Evolutionary conservation across 2,888 invertebrate genomes (phyloP), one percentile per base, ranked within the genome.

Genomic region (Syrphus vitripennis): DNA sequence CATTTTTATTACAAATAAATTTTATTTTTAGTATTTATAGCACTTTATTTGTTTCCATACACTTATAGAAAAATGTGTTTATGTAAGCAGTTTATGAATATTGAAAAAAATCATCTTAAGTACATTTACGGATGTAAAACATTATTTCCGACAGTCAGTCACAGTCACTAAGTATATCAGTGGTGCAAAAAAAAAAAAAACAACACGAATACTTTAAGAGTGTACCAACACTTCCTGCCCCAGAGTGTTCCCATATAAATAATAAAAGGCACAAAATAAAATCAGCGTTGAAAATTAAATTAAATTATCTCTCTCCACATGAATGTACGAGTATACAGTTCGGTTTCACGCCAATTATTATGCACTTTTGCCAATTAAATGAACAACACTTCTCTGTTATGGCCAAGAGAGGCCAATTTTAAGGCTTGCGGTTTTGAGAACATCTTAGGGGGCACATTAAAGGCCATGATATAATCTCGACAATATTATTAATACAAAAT

Each of bases 351-450:
- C 63, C 80, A 80, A 83, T 83, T 79, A 83, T 31, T 79, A 69
- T 55, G 71, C 67, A 82, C 82, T 82, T 77, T 77, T 82, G 79
- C 69, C 79, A 79, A 79, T 83, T 74, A 83, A 83, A 16, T 59
- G 59, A 72, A 72, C 65, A 67, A 50, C 77, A 34, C 59, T 59
- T 14, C 34, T 61, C 34, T 21, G 24, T 63, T 24, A 42, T 65
- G 67, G 70, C 34, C 26, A 79, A 72, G 40, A 72, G 40, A 37
- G 48, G 21, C 63, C 37, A 40, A 70, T 63, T 65, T 42, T 10
- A 31, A 10, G 53, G 53, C 31, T 63, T 53, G 37, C 12, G 45
- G 26, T 26, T 63, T 16, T 26, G 26, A 37, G 40, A 3, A 9
- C 61, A 63, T 63, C 40, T 63, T 24, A 26, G 42, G 29, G 9